Conservation (phyloP, 1,140 invertebrate species). For the Brachionus angularis region DNA sequence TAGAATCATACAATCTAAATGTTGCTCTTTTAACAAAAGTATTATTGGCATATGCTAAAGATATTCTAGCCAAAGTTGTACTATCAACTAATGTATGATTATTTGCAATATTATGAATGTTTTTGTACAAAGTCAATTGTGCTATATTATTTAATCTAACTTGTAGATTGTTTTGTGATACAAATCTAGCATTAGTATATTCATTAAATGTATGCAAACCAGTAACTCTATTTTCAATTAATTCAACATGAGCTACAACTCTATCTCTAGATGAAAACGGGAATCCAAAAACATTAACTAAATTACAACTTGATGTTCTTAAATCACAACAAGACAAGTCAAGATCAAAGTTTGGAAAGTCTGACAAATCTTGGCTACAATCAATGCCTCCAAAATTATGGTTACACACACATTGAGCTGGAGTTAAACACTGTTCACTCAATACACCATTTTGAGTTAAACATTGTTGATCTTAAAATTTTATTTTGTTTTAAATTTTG, state of each 20-base stretch:
- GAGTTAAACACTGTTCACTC: neutral
- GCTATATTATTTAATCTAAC: neutral
- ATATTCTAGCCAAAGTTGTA: neutral
- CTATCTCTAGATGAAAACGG: neutral
- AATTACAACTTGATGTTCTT: neutral
- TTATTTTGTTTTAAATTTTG: neutral
- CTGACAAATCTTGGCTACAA: neutral
- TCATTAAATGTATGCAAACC: neutral
- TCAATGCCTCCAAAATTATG: neutral
- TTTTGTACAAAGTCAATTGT: constrained; percentile 3
- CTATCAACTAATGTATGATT: neutral
- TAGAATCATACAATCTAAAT: constrained; percentile 6
- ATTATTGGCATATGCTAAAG: neutral
- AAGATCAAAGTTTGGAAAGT: neutral
- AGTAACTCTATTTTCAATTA: neutral
- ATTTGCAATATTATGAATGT: neutral
- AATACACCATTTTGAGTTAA: neutral
- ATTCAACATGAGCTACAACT: neutral
- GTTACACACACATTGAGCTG: constrained; percentile 6
- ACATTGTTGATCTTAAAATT: neutral
- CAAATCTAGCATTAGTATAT: neutral
- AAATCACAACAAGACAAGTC: neutral
- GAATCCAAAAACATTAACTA: neutral
- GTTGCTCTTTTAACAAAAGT: neutral
- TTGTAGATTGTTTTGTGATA: neutral